phyloP scores from a whole-genome alignment of 2,888 invertebrate species.

The Cistogaster globosa region DNA sequence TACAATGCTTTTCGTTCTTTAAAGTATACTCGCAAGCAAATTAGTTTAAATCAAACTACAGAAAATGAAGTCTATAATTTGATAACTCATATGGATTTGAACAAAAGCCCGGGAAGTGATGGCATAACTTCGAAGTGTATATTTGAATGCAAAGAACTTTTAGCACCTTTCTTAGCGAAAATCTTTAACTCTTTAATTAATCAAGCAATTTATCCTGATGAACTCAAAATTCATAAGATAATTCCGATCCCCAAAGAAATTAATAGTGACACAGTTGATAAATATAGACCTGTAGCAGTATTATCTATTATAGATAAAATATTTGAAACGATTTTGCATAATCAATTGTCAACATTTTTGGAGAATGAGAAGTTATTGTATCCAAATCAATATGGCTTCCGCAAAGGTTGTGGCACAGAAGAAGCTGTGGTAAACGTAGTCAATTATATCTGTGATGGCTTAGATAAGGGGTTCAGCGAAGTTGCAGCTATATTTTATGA shows the following conservation, averaged over 20 bases:
- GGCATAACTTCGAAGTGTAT: slow-evolving; percentile 18
- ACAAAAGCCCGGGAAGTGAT: slow-evolving; percentile 16
- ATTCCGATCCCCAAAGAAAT: not conserved
- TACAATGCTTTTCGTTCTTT: not conserved
- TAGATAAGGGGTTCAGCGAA: not conserved
- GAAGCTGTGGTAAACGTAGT: not conserved
- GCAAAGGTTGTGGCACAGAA: not conserved
- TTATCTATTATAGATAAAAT: not conserved
- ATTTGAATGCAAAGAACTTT: slow-evolving; percentile 5
- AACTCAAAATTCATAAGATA: not conserved
- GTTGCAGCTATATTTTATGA: no score
- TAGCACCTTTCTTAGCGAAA: not conserved
- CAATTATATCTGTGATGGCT: not conserved
- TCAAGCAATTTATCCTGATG: not conserved
- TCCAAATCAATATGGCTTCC: not conserved
- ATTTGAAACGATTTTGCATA: not conserved
- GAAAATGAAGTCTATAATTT: slow-evolving; percentile 20
- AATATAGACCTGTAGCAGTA: not conserved
- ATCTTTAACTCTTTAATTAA: not conserved
- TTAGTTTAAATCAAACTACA: not conserved
- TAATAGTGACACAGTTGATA: not conserved
- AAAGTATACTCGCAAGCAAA: not conserved
- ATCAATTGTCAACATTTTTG: not conserved
- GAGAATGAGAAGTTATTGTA: not conserved
- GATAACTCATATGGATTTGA: slow-evolving; percentile 1